Conservation (phyloP, 2,888 invertebrate species). For the Cephus pygmeus region DNA sequence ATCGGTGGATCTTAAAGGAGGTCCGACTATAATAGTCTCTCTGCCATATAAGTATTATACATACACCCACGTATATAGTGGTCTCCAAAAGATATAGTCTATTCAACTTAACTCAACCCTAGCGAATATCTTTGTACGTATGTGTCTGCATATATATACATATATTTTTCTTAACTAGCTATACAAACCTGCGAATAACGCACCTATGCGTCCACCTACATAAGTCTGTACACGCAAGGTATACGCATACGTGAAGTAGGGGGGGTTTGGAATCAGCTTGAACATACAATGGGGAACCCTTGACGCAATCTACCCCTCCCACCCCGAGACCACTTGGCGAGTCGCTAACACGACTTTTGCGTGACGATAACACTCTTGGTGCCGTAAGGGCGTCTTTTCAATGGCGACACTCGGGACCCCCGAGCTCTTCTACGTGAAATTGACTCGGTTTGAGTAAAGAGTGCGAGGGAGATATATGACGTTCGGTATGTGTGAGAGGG, state of each 20-base stretch:
- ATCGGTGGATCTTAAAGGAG: not conserved
- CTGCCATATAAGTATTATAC: not conserved
- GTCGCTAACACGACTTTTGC: constrained; percentile 61
- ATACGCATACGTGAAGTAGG: not conserved
- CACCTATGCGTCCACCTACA: not conserved
- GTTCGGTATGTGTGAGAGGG: not conserved
- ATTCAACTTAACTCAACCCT: not conserved
- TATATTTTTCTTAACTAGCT: not conserved
- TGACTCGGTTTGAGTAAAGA: not conserved
- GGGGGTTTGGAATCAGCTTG: not conserved
- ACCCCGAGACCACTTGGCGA: constrained; percentile 52
- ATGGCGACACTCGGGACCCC: not conserved
- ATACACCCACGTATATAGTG: not conserved
- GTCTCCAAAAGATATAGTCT: not conserved
- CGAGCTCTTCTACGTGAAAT: not conserved
- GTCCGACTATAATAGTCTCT: not conserved
- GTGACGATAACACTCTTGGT: constrained; percentile 39
- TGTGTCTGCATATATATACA: no score
- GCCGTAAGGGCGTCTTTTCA: not conserved
- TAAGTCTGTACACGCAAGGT: not conserved
- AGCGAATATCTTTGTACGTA: not conserved
- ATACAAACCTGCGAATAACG: not conserved
- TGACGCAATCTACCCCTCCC: not conserved
- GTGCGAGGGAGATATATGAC: not conserved
- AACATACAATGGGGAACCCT: constrained; percentile 2